Conservation (phyloP, 2,888 invertebrate species). For the Drosophila setosimentum region DNA sequence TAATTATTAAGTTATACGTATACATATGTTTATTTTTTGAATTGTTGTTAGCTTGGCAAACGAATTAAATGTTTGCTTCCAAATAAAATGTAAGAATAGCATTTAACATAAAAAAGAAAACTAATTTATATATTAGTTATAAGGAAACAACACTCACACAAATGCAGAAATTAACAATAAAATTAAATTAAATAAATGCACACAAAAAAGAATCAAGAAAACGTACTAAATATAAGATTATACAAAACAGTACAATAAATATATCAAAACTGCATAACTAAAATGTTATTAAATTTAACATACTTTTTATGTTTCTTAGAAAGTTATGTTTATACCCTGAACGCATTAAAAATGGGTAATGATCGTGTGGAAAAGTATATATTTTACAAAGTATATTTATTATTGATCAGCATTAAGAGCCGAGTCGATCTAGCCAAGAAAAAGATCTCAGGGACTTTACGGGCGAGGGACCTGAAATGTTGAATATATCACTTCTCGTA, state of each 20-base stretch:
- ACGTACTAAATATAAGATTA: conserved; percentile 35
- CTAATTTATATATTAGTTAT: conserved; percentile 57
- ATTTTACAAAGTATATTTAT: not conserved
- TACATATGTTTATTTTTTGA: conserved; percentile 36
- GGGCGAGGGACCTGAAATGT: not conserved
- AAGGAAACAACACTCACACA: conserved; percentile 38
- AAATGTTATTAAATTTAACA: conserved; percentile 3
- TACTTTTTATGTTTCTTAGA: not conserved
- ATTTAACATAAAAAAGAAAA: conserved; percentile 54
- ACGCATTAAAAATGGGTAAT: not conserved
- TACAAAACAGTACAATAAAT: conserved; percentile 43
- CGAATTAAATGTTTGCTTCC: conserved; percentile 60
- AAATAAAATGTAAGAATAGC: conserved; percentile 66
- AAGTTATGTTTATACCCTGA: not conserved
- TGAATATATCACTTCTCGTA: not conserved
- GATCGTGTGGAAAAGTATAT: too few species aligned
- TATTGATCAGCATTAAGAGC: not conserved
- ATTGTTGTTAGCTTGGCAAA: conserved; percentile 63
- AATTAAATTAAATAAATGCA: conserved; percentile 34
- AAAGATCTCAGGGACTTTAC: not conserved
- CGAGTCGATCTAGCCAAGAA: not conserved
- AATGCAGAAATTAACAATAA: conserved; percentile 32
- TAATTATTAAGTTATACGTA: conserved; percentile 15
- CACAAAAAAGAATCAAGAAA: conserved; percentile 33
- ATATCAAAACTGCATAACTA: conserved; percentile 36